Evolutionary conservation across 2,113 vertebrate species (phyloP), one percentile per base, ranked within the genome.

Genomic region (Lontra canadensis): DNA sequence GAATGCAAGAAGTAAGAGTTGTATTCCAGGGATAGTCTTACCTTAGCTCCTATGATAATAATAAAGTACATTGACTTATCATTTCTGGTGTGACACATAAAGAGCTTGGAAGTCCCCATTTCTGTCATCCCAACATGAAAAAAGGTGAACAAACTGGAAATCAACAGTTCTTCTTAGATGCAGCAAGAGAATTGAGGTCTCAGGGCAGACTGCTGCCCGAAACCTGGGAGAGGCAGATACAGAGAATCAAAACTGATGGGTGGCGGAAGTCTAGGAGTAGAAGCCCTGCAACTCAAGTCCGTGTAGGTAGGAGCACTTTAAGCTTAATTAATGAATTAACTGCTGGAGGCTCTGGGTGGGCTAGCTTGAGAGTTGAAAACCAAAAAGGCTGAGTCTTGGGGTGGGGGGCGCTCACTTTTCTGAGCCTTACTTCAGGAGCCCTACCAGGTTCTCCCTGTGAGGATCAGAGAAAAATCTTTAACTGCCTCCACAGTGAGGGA

Each of bases 351-450:
- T 36, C 17, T 34, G 11, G 26, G 21, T 42, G 6, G 23, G 63
- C 59, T 69, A 83, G 13, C 36, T 81, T 44, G 49, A 87, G 49
- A 73, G 63, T 97, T 83, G 57, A 96, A 92, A 89, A 52, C 73
- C 47, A 31, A 39, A 36, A 52, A 34, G 29, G 36, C 52, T 39
- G 9, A 69, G n/a, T 78, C 42, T 85, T 61, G 21, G 21, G 18
- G 55, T 44, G 18, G 29, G 52, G 34, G 39, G 34, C 31, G 9
- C 47, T 80, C 6, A 78, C 18, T 31, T 42, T 59, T 25, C 34
- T 39, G 57, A 55, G 29, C 88, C 84, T 69, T 23, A 76, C 78
- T 34, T 83, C 1, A 73, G 59, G 69, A 88, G 23, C 21, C 18
- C 23, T 78, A n/a, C 20, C 25, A 81, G 65, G 21, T 81, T 95